Evolutionary conservation across 37 sponge, comb jelly and placozoan species (phyloP), one percentile per base, ranked within the genome.

Genomic region (Petrosia ficiformis): DNA sequence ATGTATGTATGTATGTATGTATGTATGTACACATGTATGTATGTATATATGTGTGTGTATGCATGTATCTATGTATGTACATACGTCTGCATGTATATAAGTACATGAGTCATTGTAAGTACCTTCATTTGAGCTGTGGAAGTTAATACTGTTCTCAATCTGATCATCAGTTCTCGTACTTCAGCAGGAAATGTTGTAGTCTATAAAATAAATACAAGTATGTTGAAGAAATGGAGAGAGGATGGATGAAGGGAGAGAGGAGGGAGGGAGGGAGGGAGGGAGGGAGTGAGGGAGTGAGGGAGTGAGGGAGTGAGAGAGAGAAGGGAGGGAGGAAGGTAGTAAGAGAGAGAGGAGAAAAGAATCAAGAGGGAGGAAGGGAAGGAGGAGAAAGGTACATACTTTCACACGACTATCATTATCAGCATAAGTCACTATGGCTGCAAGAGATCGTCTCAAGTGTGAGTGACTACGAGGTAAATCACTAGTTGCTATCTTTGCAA

Each of bases 61-160:
- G 54, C 4, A 1, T 1, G 32, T 4, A 48, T 3, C 28, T 36
- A 35, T 36, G 32, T 2, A 71, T 41, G 41, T 41, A 71, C 72
- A 71, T 14, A 71, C 72, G 41, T 37, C 26, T 41, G n/a, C n/a
- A n/a, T n/a, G n/a, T 42, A 33, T 34, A 22, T 40, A 33, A 36
- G n/a, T 39, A 38, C 71, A 69, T 28, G 8, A 38, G 34, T 36
- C 39, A 22, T 30, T 38, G 14, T 48, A 19, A 33, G 22, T 77
- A 93, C 94, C 90, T 89, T 94, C 93, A 95, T 89, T 59, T 87
- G 83, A 75, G 86, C 77, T 35, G 87, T 84, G n/a, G 87, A 59
- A 40, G 70, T 86, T n/a, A 95, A 79, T 4, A 95, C 86, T 11
- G 93, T 87, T 57, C 82, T 86, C 38, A 95, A 75, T 70, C 87